Conservation (phyloP, 2,113 vertebrate genomes). For the Nothobranchius furzeri region DNA sequence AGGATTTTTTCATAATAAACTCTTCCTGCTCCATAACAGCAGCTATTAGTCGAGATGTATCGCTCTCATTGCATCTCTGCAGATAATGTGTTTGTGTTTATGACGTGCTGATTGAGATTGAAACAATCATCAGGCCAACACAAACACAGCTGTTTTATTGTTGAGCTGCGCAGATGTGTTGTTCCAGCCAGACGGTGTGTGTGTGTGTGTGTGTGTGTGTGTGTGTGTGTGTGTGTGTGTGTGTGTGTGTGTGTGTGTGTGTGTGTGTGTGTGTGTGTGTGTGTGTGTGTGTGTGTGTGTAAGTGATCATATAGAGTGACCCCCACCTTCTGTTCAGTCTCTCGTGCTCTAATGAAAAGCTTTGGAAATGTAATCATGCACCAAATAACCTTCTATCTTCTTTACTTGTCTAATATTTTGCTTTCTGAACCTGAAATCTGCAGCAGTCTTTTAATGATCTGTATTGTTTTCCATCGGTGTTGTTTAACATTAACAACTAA, state of each 20-base stretch:
- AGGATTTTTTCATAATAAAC: conserved; percentile 54
- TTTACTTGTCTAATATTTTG: neutral
- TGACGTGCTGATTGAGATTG: conserved; percentile 64
- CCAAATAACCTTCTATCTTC: conserved; percentile 10
- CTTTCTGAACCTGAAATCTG: conserved; percentile 18
- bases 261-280: conserved; percentile 28
- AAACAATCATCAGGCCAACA: conserved; percentile 80
- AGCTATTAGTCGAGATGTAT: conserved; percentile 57
- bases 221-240: conserved; percentile 33
- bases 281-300: conserved; percentile 23
- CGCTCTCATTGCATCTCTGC: conserved; percentile 45
- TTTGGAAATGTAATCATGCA: conserved; percentile 35
- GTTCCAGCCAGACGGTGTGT: conserved; percentile 75
- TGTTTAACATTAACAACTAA: no score
- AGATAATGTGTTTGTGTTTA: conserved; percentile 54
- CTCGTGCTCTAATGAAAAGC: conserved; percentile 55
- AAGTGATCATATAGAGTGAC: conserved; percentile 62
- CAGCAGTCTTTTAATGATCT: conserved; percentile 9
- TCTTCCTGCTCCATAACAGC: conserved; percentile 51
- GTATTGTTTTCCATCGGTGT: conserved; percentile 5
- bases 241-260: conserved; percentile 17
- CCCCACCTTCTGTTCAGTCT: conserved; percentile 74
- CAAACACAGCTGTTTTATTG: conserved; percentile 87
- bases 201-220: conserved; percentile 36
- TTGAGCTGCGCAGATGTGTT: conserved; percentile 79